phyloP scores from a whole-genome alignment of 2,888 invertebrate genomes.

The Dusona sp. region DNA sequence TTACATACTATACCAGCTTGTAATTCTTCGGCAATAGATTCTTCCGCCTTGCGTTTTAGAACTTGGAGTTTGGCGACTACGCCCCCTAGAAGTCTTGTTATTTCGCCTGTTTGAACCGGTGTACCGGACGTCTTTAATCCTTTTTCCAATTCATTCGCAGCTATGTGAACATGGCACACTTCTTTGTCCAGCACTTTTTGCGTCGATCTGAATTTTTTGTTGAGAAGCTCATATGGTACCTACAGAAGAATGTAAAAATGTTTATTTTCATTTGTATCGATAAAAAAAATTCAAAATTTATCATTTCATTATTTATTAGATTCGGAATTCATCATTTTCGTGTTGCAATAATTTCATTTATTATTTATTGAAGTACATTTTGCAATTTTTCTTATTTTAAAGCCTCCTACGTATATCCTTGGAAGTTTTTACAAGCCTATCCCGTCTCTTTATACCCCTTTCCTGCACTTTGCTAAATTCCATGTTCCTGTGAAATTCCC shows the following conservation, averaged over 20 bases:
- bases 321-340: no score
- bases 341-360: background rate
- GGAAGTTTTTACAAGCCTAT: no score
- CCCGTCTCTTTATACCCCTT: no score
- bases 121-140: conserved; percentile 87
- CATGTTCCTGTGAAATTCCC: no score
- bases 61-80: conserved; percentile 96
- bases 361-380: no score
- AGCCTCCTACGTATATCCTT: no score
- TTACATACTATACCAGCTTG: conserved; percentile 97
- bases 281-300: background rate
- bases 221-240: conserved; percentile 99
- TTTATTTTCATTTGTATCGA: no score
- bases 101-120: conserved; percentile 90
- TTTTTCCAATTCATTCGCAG: conserved; percentile 92
- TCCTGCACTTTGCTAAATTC: no score
- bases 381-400: no score
- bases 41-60: conserved; percentile 97
- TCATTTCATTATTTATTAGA: background rate
- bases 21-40: conserved; percentile 96
- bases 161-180: conserved; percentile 94
- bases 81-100: conserved; percentile 93
- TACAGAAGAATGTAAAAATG: conserved; percentile 83
- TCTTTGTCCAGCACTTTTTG: conserved; percentile 98
- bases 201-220: conserved; percentile 97